Evolutionary conservation across 1,140 invertebrate species (phyloP), one percentile per base, ranked within the genome.

Genomic region (Drosophila miranda): DNA sequence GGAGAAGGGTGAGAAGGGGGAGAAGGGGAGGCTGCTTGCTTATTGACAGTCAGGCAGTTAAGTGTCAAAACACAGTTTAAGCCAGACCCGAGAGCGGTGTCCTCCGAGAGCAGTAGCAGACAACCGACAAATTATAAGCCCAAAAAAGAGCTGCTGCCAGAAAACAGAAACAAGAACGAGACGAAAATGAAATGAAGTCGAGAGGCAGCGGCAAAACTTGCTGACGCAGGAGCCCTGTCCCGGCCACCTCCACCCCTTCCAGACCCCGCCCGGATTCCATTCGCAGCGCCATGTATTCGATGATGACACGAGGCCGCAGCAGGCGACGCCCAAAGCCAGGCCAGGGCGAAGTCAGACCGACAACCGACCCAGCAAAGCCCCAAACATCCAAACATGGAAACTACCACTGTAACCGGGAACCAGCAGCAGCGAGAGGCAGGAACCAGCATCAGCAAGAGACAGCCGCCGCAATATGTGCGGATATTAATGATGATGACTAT

Each of bases 31-130:
- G 53, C 44, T 54, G 28, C 49, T 52, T 54, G 55, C 77, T 60
- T 86, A 86, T 86, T 86, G 81, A 81, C 81, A 86, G 64, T 38
- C 55, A 75, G 73, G 63, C 64, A 67, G 60, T 78, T 69, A 76
- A 79, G 75, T 84, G 80, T 64, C 57, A 77, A 77, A 81, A 81
- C 60, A 86, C 63, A 72, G 66, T 74, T 86, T 68, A 79, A 76
- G 76, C 68, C 59, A 53, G 52, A 50, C 7, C 64, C 26, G 26
- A 19, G 21, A 8, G 11, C 3, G 30, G 34, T 38, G 34, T 38
- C 11, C 34, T 38, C 11, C 9, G 43, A 34, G 30, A 19, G 43
- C 34, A 38, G 16, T 14, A 26, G 51, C 23, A 69, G 49, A 34
- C 57, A 55, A 58, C 67, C 46, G 48, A 70, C 60, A 66, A 78